Evolutionary conservation across 2,888 invertebrate species (phyloP), one percentile per base, ranked within the genome.

Genomic region (Stenchaetothrips biformis): DNA sequence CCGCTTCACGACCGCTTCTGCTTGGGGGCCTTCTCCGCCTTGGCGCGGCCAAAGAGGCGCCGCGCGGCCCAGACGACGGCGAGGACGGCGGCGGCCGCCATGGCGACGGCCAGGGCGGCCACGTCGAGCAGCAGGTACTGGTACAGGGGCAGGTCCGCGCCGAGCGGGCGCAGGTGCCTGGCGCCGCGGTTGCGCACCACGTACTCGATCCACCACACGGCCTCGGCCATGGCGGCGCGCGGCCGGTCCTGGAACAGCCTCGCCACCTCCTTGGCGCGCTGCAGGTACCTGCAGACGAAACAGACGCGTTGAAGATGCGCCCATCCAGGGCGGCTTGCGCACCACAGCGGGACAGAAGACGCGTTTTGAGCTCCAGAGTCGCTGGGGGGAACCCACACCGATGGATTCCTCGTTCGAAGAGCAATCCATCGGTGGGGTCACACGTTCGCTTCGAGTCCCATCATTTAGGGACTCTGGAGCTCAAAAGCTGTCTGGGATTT

Each of bases 171-270:
- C 77, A 79, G 82, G 49, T 83, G 81, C 67, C 81, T 80, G 62
- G 81, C 79, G 78, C 83, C 83, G 80, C 84, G 83, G 21, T 83
- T 83, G 25, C 84, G 82, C 6, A 83, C 84, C 1, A 83, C 77
- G 79, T 83, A 84, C 80, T 84, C 84, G n/a, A 82, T 81, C 84
- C 84, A 84, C 84, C 84, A 84, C 21, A 84, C 82, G 27, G 84
- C 84, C 6, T 83, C 83, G 53, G 83, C 82, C 79, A 84, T 48
- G 48, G 84, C 82, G 37, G 81, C 80, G 77, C 78, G 48, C 16
- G 83, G 83, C 53, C 84, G 83, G 80, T 84, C 84, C 25, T 78
- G 81, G 82, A 83, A 84, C 78, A 83, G 83, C 78, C 80, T 81
- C 78, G 83, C 82, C 9, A 84, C 82, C 25, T 82, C 81, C 25